These are phyloP conservation scores for Margaritifera margaritifera DNA, from an alignment of 2,888 invertebrate species.

Conservation along the genomic window DNA sequence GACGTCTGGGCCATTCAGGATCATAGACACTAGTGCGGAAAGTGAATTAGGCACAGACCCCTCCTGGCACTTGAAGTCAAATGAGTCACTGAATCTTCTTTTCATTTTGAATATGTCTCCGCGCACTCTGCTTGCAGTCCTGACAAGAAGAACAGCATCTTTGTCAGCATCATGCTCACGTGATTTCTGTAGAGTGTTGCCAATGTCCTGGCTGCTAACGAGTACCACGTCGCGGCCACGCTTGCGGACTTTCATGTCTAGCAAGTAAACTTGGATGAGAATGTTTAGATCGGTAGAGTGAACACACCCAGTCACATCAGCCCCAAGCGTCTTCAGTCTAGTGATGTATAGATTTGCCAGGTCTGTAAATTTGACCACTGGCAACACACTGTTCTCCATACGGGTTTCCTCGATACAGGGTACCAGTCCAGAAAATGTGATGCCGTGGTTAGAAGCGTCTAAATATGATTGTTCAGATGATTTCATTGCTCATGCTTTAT, in stretches of 20 bases:
- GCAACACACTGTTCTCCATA: neutral
- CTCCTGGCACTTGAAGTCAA: too few relatives aligned
- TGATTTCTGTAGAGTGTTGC: constrained; percentile 3
- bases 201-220: constrained; percentile 9
- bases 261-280: constrained; percentile 9
- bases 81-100: too few relatives aligned
- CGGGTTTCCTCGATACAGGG: constrained; percentile 19
- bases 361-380: constrained; percentile 20
- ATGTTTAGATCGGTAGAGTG: neutral
- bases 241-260: constrained; percentile 16
- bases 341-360: constrained; percentile 12
- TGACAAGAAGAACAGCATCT: constrained; percentile 18
- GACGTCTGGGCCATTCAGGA: too few relatives aligned
- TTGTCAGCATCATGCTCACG: constrained; percentile 8
- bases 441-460: constrained; percentile 17
- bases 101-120: constrained; percentile 9
- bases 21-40: too few relatives aligned
- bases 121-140: constrained; percentile 15
- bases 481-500: too few relatives aligned
- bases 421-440: constrained; percentile 17
- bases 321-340: constrained; percentile 5
- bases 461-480: too few relatives aligned
- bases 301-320: too few relatives aligned
- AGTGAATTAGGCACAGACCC: too few relatives aligned
- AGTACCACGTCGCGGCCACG: constrained; percentile 40